These are phyloP conservation scores for Zosterops japonicus DNA, from an alignment of 2,113 vertebrate genomes.

Conservation along the genomic window DNA sequence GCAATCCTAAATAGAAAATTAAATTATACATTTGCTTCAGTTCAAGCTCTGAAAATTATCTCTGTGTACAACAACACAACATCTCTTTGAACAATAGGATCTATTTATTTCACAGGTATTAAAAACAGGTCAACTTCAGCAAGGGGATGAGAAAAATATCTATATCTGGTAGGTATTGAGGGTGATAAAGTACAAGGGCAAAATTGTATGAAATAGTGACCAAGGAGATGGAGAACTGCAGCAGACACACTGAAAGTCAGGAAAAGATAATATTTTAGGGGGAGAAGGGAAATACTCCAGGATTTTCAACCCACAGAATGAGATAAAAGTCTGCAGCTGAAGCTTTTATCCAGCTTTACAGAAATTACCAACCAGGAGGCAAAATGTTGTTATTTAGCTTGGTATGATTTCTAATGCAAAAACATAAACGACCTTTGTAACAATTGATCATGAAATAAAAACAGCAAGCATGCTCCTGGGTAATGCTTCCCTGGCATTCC, in stretches of 20 bases:
- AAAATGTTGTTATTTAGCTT: background rate
- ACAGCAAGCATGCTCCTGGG: background rate
- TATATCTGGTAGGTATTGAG: background rate
- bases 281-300: fast-evolving
- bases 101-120: background rate
- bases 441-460: background rate
- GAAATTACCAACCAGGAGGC: background rate
- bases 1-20: constrained; percentile 53
- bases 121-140: background rate
- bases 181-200: background rate
- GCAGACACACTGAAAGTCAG: background rate
- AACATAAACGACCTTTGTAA: background rate
- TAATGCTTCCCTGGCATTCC: background rate
- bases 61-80: background rate
- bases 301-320: background rate
- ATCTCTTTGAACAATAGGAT: background rate
- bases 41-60: constrained; percentile 4
- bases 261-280: background rate
- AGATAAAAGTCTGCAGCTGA: background rate
- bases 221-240: background rate
- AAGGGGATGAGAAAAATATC: background rate
- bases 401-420: background rate
- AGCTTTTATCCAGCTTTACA: background rate
- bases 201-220: background rate
- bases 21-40: constrained; percentile 38